Conservation (phyloP, 2,113 vertebrate genomes). For the Xenopus borealis region DNA sequence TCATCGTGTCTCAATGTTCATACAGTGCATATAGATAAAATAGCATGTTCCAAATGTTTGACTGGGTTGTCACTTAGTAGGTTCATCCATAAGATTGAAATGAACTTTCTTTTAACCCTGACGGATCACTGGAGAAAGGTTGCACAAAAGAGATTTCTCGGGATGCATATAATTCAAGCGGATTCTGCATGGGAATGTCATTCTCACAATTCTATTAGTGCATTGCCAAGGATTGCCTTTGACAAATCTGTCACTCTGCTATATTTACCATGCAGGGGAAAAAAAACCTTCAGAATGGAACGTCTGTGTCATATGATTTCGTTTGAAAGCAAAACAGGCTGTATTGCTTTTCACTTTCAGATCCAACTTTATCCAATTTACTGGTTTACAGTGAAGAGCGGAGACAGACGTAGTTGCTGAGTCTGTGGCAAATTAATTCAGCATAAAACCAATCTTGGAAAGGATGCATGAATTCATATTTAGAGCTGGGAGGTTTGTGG, state of each 20-base stretch:
- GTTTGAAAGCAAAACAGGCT: conserved; percentile 29
- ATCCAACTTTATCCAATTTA: conserved; percentile 34
- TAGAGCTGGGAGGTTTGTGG: conserved; percentile 7
- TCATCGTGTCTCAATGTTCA: background rate
- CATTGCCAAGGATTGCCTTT: background rate
- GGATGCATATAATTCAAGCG: background rate
- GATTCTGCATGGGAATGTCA: conserved; percentile 10
- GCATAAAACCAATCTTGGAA: conserved; percentile 29
- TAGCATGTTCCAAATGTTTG: conserved; percentile 19
- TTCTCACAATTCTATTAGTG: conserved; percentile 35
- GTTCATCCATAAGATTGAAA: conserved; percentile 19
- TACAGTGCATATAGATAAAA: conserved; percentile 12
- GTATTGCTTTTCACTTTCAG: background rate
- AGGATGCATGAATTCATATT: conserved; percentile 3
- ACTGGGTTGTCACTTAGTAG: conserved; percentile 25
- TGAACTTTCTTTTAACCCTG: conserved; percentile 32
- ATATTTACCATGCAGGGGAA: conserved; percentile 8
- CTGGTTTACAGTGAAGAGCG: conserved; percentile 35
- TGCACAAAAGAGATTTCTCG: conserved; percentile 1
- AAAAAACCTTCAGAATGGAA: conserved; percentile 27
- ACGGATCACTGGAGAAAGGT: background rate
- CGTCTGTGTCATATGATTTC: conserved; percentile 35
- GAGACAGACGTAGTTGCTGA: conserved; percentile 17
- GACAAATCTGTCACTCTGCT: conserved; percentile 31
- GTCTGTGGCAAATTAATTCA: conserved; percentile 42